These are phyloP conservation scores for Netelia fuscicornis DNA, from an alignment of 2,888 invertebrate genomes.

Conservation along the genomic window DNA sequence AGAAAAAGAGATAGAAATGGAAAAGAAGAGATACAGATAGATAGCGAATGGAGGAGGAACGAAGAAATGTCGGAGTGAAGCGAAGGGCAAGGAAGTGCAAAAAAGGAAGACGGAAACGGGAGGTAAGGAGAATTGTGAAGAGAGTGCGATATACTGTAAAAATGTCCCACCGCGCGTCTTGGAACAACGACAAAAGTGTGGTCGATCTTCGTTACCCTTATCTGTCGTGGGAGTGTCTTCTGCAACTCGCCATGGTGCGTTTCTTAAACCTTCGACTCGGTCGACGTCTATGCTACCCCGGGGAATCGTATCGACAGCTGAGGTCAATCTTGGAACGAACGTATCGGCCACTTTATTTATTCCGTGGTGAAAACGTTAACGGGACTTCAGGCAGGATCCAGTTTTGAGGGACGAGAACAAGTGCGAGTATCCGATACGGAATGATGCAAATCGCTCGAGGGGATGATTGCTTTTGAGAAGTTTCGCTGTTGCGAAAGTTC, in stretches of 20 bases:
- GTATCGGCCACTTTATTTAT: not conserved
- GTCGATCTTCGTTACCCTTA: slow-evolving; percentile 75
- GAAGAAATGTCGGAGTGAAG: slow-evolving; percentile 18
- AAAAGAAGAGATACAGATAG: slow-evolving; percentile 26
- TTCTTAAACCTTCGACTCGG: not conserved
- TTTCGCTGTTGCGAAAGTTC: not conserved
- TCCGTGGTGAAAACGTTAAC: not conserved
- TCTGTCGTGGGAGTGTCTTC: slow-evolving; percentile 69
- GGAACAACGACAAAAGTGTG: slow-evolving; percentile 71
- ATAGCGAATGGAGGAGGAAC: not conserved
- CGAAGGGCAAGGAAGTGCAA: slow-evolving; percentile 18
- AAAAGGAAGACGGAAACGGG: slow-evolving; percentile 22
- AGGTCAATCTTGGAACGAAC: slow-evolving; percentile 27
- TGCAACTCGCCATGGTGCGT: not conserved
- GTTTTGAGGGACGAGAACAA: not conserved
- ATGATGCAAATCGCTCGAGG: not conserved
- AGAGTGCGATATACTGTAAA: slow-evolving; percentile 52
- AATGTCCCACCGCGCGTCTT: slow-evolving; percentile 47
- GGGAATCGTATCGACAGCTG: slow-evolving; percentile 29
- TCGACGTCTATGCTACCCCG: not conserved
- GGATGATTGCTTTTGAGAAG: not conserved
- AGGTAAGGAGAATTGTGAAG: slow-evolving; percentile 12
- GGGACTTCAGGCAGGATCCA: not conserved
- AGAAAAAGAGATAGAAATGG: slow-evolving; percentile 33
- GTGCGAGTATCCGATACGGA: not conserved